Conservation (phyloP, 2,888 invertebrate species). For the Anagyrus pseudococci region DNA sequence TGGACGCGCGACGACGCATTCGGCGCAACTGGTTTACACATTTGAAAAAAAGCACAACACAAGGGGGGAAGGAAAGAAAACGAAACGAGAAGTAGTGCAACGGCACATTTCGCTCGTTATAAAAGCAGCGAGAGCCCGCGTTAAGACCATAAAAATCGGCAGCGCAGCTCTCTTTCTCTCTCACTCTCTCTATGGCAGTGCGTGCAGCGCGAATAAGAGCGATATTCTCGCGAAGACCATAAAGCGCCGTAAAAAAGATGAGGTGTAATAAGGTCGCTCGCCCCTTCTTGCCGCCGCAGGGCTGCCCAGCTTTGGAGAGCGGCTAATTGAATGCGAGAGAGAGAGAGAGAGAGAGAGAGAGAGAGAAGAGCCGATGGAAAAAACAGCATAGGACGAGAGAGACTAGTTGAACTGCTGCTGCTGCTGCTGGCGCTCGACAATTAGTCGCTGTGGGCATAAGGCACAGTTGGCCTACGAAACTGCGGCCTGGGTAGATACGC, state of each 20-base stretch:
- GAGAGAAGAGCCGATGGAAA: background rate
- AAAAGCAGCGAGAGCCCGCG: constrained; percentile 9
- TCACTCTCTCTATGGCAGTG: background rate
- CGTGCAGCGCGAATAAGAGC: background rate
- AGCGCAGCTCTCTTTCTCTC: too few species aligned
- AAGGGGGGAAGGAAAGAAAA: constrained; percentile 3
- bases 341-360: background rate
- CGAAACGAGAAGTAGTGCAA: background rate
- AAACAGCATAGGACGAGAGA: too few species aligned
- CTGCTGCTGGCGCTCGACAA: too few species aligned
- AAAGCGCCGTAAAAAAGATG: constrained; percentile 2
- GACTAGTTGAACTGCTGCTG: too few species aligned
- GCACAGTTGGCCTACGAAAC: too few species aligned
- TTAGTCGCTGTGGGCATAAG: too few species aligned
- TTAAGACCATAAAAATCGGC: constrained; percentile 12
- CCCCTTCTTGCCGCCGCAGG: too few species aligned
- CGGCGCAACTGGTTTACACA: too few species aligned
- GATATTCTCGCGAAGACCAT: too few species aligned
- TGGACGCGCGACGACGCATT: background rate
- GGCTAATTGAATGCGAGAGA: constrained; percentile 11
- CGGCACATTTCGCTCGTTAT: constrained; percentile 15
- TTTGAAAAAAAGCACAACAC: background rate
- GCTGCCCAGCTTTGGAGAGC: background rate
- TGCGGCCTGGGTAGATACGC: too few species aligned
- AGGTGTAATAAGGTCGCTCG: background rate